These are phyloP conservation scores for Lycodopsis pacificus DNA, from an alignment of 2,797 vertebrate genomes.

Conservation along the genomic window DNA sequence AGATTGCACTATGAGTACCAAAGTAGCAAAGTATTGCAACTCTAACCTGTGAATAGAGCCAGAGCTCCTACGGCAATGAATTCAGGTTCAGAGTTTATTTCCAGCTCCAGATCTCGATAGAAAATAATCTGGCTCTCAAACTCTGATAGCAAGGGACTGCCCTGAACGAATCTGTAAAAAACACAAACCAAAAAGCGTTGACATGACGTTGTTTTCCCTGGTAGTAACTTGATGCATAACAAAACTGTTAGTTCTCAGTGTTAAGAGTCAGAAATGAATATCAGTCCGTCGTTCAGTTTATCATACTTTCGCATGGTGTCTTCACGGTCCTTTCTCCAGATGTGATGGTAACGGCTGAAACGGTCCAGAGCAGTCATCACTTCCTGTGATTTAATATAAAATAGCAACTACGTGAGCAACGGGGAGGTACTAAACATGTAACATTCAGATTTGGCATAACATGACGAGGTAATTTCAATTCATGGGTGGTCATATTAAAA, in stretches of 20 bases:
- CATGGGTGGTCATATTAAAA: neutral
- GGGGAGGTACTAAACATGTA: neutral
- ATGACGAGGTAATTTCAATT: neutral
- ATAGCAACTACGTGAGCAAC: neutral
- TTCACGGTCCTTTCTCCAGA: slow-evolving; percentile 93
- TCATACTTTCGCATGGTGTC: slow-evolving; percentile 84
- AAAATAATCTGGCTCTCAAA: slow-evolving; percentile 94
- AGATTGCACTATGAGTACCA: neutral
- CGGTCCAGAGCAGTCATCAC: slow-evolving; percentile 85
- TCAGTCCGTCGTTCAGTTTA: neutral
- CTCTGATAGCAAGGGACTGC: slow-evolving; percentile 88
- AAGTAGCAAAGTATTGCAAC: neutral
- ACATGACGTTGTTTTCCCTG: neutral
- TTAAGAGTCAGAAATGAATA: neutral
- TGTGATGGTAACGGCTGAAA: slow-evolving; percentile 90
- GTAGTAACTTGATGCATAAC: neutral
- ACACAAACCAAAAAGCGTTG: neutral
- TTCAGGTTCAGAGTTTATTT: slow-evolving; percentile 93
- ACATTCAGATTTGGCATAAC: neutral
- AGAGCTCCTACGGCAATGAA: slow-evolving; percentile 90
- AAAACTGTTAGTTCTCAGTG: neutral
- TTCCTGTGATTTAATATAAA: slow-evolving; percentile 82
- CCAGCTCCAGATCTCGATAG: slow-evolving; percentile 89
- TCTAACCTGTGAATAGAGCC: slow-evolving; percentile 90
- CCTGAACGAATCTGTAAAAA: slow-evolving; percentile 79